Percentiles rank a stretch among this genome's conserved stretches.
phyloP scores from a whole-genome alignment of 2,113 vertebrate species.

The Marmota monax region DNA sequence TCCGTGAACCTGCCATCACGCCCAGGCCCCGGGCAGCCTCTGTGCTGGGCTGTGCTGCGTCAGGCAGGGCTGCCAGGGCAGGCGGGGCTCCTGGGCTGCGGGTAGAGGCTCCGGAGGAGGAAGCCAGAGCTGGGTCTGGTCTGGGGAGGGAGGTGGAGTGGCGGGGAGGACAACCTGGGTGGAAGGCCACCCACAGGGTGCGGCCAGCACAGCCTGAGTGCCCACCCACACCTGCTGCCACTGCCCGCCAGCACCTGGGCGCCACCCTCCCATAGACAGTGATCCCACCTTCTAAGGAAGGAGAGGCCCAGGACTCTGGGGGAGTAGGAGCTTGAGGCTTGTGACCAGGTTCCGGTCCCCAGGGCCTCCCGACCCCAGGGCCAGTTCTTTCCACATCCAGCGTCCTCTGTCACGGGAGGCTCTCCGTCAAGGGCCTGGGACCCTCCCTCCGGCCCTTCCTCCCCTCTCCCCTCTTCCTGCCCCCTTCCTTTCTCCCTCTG shows the following conservation, averaged over 20 bases:
- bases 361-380: not conserved
- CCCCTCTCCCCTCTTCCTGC: not conserved
- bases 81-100: not conserved
- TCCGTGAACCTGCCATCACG: fast-evolving
- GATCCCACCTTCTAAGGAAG: not conserved
- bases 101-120: not conserved
- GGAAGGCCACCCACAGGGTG: not conserved
- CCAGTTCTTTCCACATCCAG: not conserved
- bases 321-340: too few species aligned
- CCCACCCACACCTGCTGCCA: fast-evolving
- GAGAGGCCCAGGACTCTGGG: not conserved
- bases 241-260: not conserved
- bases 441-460: fast-evolving
- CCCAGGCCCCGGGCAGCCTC: fast-evolving
- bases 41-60: fast-evolving
- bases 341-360: not conserved
- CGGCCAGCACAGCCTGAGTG: not conserved
- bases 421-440: fast-evolving
- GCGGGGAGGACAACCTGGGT: fast-evolving
- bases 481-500: not conserved
- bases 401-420: not conserved
- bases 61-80: fast-evolving
- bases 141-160: not conserved
- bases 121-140: fast-evolving
- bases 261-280: fast-evolving